phyloP scores from a whole-genome alignment of 2,113 vertebrate species.

The Diglossa brunneiventris region DNA sequence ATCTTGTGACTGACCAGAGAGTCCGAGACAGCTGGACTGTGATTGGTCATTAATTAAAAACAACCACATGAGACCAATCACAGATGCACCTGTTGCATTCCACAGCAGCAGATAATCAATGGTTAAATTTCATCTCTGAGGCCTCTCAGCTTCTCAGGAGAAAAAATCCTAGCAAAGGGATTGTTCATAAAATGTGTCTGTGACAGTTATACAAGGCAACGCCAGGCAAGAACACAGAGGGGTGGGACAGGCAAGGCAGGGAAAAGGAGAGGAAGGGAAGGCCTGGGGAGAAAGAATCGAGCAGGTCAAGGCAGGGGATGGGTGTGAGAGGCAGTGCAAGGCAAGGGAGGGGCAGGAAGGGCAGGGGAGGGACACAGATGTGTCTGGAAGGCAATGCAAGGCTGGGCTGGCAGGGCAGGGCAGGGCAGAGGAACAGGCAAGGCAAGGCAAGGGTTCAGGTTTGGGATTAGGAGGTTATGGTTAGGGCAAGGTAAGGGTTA shows the following conservation, averaged over 20 bases:
- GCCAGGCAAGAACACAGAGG: background rate
- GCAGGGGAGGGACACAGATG: background rate
- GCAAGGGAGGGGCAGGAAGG: background rate
- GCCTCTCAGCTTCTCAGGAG: too few relatives aligned
- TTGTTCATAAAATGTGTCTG: too few relatives aligned
- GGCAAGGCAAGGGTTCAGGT: background rate
- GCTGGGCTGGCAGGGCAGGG: background rate
- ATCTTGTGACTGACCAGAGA: too few relatives aligned
- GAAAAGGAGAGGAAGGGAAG: background rate
- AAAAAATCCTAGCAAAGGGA: too few relatives aligned
- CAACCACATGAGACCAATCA: too few relatives aligned
- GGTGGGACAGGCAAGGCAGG: too few relatives aligned
- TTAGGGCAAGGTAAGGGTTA: background rate
- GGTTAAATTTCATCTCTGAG: too few relatives aligned
- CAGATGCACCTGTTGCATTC: too few relatives aligned
- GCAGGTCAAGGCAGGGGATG: background rate
- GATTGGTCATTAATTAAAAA: too few relatives aligned
- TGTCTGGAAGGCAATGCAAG: accelerated
- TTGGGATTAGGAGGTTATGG: background rate
- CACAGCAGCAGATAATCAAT: too few relatives aligned
- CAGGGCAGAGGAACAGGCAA: background rate
- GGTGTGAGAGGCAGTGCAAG: background rate
- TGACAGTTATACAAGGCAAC: background rate
- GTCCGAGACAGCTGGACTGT: too few relatives aligned
- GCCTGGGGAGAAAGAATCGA: too few relatives aligned